These are phyloP conservation scores for Merops nubicus DNA, from an alignment of 2,113 vertebrate genomes.

Conservation along the genomic window DNA sequence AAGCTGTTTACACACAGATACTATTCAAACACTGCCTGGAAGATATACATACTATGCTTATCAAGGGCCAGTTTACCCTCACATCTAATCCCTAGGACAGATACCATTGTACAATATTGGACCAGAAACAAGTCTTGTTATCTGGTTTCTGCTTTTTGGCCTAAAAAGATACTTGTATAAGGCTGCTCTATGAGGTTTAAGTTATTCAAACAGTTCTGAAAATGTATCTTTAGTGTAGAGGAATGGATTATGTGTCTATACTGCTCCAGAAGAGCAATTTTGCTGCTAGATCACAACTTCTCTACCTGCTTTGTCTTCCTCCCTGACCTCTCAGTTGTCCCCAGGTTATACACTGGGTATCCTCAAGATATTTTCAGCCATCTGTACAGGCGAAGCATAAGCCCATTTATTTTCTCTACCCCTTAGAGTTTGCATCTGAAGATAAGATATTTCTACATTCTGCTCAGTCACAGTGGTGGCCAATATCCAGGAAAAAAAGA, in stretches of 20 bases:
- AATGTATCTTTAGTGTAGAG: background rate
- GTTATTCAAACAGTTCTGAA: background rate
- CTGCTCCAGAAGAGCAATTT: background rate
- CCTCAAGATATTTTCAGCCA: background rate
- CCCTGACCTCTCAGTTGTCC: background rate
- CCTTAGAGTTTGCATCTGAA: background rate
- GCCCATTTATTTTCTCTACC: background rate
- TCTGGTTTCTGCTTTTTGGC: background rate
- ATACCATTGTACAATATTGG: background rate
- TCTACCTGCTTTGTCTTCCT: background rate
- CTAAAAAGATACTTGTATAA: background rate
- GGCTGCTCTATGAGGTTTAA: background rate
- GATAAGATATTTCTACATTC: background rate
- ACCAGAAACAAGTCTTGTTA: background rate
- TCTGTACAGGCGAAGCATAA: background rate
- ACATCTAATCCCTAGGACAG: background rate
- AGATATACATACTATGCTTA: background rate
- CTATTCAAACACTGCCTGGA: background rate
- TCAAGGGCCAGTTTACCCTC: background rate
- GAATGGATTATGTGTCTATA: background rate
- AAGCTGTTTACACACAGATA: background rate
- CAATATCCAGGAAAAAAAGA: background rate
- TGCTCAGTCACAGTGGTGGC: background rate
- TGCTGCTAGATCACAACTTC: background rate
- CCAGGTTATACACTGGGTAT: background rate